Evolutionary conservation across 2,888 invertebrate genomes (phyloP), one percentile per base, ranked within the genome.

Genomic region (Pollenia labialis): DNA sequence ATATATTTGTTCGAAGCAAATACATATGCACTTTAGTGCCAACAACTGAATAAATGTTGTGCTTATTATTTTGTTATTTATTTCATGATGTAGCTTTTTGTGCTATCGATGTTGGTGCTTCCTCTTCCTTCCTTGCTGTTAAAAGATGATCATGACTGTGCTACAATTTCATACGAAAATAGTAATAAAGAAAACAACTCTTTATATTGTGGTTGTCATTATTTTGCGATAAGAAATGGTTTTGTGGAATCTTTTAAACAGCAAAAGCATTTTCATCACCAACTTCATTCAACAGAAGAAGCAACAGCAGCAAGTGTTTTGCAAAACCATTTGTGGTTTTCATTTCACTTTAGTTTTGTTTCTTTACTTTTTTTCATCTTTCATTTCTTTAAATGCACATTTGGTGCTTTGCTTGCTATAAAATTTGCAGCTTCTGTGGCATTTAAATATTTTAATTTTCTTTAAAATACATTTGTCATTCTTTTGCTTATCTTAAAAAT

Each of bases 401-500:
- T 79, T 86, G 64, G 56, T 83, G 82, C 56, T 69, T 66, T 50
- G 14, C 23, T 64, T 83, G 62, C 79, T 58, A 83, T 75, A 75
- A 83, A 83, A 80, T 75, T 77, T 80, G 66, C 82, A 79, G 82
- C 85, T 82, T 82, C 74, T 79, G 82, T 82, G 71, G 72, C 69
- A 85, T 85, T 85, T 81, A 85, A 85, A 74, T 85, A 81, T 85
- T 85, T 81, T 85, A 87, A 85, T 81, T 87, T 80, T 81, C 81
- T 79, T 79, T 64, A 79, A 80, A 85, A 85, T 81, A 66, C 87
- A 88, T 88, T 88, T 85, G 82, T 84, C 88, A 86, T 86, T 76
- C 84, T 85, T 72, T 32, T 50, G 81, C 88, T 85, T 88, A 87
- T 88, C 88, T 85, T 40, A 68, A 80, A 88, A 74, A 88, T 88